phyloP scores from a whole-genome alignment of 1,140 invertebrate genomes.

The Holotrichia oblita region DNA sequence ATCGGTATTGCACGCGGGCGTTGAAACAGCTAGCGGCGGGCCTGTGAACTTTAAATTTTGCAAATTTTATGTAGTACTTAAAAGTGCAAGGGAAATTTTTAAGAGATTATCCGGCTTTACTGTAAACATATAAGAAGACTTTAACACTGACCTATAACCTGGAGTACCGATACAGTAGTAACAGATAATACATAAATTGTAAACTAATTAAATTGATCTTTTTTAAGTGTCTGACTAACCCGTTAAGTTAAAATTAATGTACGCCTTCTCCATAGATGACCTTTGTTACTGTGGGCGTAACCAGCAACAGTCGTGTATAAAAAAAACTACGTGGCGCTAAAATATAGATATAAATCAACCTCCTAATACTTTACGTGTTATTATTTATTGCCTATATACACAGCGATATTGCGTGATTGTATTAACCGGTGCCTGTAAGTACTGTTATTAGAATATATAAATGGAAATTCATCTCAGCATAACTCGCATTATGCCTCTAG shows the following conservation, averaged over 20 bases:
- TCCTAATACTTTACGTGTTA: background rate
- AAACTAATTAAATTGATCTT: background rate
- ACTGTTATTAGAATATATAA: too few relatives aligned
- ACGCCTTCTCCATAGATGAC: background rate
- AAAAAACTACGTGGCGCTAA: background rate
- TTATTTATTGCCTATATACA: background rate
- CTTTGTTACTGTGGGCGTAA: background rate
- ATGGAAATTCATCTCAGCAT: too few relatives aligned
- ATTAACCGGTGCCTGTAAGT: too few relatives aligned
- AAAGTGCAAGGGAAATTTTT: too few relatives aligned
- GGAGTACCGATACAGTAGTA: background rate
- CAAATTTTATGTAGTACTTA: too few relatives aligned
- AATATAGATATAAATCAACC: background rate
- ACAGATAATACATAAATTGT: background rate
- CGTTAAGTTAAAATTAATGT: background rate
- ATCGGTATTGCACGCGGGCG: too few relatives aligned
- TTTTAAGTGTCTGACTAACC: background rate
- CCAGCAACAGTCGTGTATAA: background rate
- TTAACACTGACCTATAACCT: background rate
- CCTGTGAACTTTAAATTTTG: too few relatives aligned
- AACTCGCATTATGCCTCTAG: too few relatives aligned
- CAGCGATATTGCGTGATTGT: background rate
- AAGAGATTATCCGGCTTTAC: background rate
- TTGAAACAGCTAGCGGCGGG: too few relatives aligned
- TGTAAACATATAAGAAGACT: background rate